phyloP scores from a whole-genome alignment of 2,113 vertebrate genomes.

The Alosa alosa region DNA sequence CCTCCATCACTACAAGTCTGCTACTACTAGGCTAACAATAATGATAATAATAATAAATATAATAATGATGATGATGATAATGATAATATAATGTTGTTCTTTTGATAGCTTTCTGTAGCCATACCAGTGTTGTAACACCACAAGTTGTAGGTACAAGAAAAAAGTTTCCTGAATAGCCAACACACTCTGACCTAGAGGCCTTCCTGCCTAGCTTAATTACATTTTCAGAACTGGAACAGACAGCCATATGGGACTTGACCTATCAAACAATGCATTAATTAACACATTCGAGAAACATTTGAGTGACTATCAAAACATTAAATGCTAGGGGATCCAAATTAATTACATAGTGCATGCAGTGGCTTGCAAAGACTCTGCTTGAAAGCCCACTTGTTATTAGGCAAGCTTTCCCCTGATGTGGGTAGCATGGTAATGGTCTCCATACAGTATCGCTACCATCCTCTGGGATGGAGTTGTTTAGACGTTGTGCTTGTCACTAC shows the following conservation, averaged over 20 bases:
- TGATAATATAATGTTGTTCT: not conserved
- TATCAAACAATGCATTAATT: not conserved
- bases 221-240: not conserved
- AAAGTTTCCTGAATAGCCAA: not conserved
- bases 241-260: not conserved
- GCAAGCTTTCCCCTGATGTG: constrained; percentile 7
- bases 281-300: not conserved
- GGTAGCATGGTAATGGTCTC: constrained; percentile 16
- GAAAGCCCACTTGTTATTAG: constrained; percentile 11
- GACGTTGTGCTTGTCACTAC: constrained; percentile 64
- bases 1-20: not conserved
- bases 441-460: constrained; percentile 54
- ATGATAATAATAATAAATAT: constrained; percentile 4
- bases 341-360: constrained; percentile 58
- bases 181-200: not conserved
- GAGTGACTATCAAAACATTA: not conserved
- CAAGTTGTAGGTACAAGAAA: not conserved
- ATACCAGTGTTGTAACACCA: not conserved
- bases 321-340: constrained; percentile 54
- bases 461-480: constrained; percentile 53
- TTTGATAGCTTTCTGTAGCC: not conserved
- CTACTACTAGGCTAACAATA: not conserved
- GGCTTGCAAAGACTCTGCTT: constrained; percentile 46
- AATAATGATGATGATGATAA: not conserved
- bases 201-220: not conserved